phyloP scores from a whole-genome alignment of 2,888 invertebrate species.

The Lysandra bellargus region DNA sequence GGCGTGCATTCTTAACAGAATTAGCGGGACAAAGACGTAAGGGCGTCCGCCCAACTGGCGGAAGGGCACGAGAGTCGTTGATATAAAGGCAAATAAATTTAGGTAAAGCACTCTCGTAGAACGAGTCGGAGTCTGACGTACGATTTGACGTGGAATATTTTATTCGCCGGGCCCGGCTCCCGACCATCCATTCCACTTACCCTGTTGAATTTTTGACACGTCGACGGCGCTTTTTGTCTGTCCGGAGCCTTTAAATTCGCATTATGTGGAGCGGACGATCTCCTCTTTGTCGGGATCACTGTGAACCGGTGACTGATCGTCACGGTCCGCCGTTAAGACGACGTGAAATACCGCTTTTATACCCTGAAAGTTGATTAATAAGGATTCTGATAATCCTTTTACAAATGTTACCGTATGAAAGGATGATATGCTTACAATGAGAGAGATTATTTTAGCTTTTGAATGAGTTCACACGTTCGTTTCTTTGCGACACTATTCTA shows the following conservation, averaged over 20 bases:
- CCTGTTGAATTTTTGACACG: slow-evolving; percentile 79
- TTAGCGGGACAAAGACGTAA: slow-evolving; percentile 24
- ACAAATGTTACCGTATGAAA: background rate
- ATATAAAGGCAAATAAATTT: slow-evolving; percentile 76
- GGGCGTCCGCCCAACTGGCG: slow-evolving; percentile 45
- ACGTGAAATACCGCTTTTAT: slow-evolving; percentile 40
- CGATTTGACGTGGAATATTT: slow-evolving; percentile 79
- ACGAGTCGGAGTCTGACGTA: slow-evolving; percentile 77
- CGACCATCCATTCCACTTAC: slow-evolving; percentile 78
- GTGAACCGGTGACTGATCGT: slow-evolving; percentile 46
- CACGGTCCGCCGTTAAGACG: slow-evolving; percentile 41
- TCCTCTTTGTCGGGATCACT: slow-evolving; percentile 50
- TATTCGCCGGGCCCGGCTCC: slow-evolving; percentile 62
- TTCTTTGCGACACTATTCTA: background rate
- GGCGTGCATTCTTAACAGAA: slow-evolving; percentile 4
- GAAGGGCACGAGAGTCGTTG: slow-evolving; percentile 62
- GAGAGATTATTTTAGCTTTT: background rate
- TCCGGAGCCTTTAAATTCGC: slow-evolving; percentile 69
- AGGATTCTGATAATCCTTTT: slow-evolving; percentile 20
- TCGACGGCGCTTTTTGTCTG: slow-evolving; percentile 65
- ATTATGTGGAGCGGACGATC: slow-evolving; percentile 54
- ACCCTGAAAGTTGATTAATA: slow-evolving; percentile 16
- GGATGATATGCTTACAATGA: background rate
- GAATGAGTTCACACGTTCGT: background rate
- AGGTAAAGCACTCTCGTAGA: slow-evolving; percentile 71